Evolutionary conservation across 2,888 invertebrate genomes (phyloP).

Genomic region (Sinelater perroti): DNA sequence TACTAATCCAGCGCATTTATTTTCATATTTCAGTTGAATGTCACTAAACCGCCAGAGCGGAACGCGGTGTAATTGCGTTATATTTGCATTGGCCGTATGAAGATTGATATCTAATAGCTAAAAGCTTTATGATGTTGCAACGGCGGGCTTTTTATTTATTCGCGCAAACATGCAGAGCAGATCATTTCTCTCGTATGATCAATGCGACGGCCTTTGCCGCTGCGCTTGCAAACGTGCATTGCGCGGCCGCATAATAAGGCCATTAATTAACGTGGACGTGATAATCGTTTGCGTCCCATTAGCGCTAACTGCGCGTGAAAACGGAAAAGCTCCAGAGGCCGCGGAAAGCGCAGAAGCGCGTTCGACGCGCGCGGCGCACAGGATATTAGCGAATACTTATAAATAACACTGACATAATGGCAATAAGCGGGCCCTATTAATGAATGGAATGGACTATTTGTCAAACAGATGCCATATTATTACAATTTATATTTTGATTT

Average conservation of each 20-base stretch:
- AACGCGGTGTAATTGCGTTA: too few species aligned
- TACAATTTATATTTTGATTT: slow-evolving; percentile 23
- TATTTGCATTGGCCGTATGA: too few species aligned
- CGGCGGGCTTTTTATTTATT: too few species aligned
- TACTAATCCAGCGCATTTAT: too few species aligned
- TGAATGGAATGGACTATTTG: slow-evolving; percentile 25
- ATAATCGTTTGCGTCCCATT: slow-evolving; percentile 1
- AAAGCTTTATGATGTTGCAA: too few species aligned
- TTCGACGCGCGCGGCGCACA: slow-evolving; percentile 21
- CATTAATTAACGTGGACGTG: neutral
- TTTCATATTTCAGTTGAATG: too few species aligned
- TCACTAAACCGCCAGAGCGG: too few species aligned
- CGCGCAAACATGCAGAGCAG: too few species aligned
- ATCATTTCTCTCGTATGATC: too few species aligned
- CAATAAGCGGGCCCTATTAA: slow-evolving; percentile 26
- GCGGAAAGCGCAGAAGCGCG: slow-evolving; percentile 17
- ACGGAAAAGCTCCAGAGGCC: neutral
- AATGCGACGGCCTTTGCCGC: too few species aligned
- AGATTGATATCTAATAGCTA: too few species aligned
- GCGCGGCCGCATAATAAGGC: slow-evolving; percentile 5
- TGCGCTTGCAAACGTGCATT: too few species aligned
- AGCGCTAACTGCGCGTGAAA: slow-evolving; percentile 8
- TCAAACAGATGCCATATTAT: slow-evolving; percentile 23
- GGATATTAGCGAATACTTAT: slow-evolving; percentile 45
- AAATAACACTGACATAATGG: slow-evolving; percentile 53